Base-by-base conservation (phyloP, 2,797 vertebrate species). In the Phoxinus dragarum region DNA sequence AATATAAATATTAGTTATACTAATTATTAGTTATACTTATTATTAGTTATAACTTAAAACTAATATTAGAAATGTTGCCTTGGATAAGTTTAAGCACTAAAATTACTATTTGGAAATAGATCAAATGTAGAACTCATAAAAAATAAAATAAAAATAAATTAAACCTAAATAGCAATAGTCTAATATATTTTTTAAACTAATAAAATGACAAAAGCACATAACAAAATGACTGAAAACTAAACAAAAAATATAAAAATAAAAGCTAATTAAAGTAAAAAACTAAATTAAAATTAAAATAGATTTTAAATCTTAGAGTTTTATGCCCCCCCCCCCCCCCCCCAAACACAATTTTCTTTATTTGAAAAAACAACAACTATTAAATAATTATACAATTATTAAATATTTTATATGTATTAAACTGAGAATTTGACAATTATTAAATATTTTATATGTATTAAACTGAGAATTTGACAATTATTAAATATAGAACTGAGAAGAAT, bases 201-300 rank as follows among this genome's bases (percentile, higher is more conserved):
- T n/a, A 59, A 11, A 59, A 54, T 54, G 6, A 54, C 3, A 56
- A 56, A 61, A 27, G n/a, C 23, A 12, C 10, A 61, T 6, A 14
- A 31, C 11, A 64, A 64, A 31, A 16, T 31, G 1, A 6, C 5
- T 3, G 14, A n/a, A 59, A n/a, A 59, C 3, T 0, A 1, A 4
- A 56, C 54, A 1, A 56, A 59, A 6, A 6, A 64, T 6, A 11
- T 14, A 14, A 27, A 27, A 31, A 5, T 12, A 12, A 27, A 61
- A 61, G 23, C 8, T n/a, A 11, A 4, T n/a, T n/a, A 23, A 59
- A 27, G 27, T 27, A 27, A 27, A 27, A 27, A 59, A 59, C 10
- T 11, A 27, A 61, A 61, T 0, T 27, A n/a, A 59, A 59, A 5
- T 12, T 10, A 0, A 11, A 59, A 14, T 14, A 68, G 1, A 38